Evolutionary conservation across 2,888 invertebrate genomes (phyloP).

Genomic region (Sarcophaga rosellei): DNA sequence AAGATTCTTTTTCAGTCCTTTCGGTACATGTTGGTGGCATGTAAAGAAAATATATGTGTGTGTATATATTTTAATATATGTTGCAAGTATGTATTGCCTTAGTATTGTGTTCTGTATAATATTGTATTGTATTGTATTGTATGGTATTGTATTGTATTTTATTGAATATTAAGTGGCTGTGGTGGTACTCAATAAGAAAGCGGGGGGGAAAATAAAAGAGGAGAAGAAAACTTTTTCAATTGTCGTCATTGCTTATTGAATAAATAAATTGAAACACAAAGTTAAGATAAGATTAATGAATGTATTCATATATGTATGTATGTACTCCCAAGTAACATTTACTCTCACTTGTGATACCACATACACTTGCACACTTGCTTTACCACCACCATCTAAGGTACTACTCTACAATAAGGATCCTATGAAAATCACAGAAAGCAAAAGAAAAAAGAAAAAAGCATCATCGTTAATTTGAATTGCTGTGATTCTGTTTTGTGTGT

Average conservation of each 20-base stretch:
- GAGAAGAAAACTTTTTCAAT: constrained; percentile 60
- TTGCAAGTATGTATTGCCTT: constrained; percentile 30
- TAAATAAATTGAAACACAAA: constrained; percentile 62
- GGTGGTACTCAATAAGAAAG: constrained; percentile 22
- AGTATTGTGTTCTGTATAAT: background rate
- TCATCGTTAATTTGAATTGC: too few relatives aligned
- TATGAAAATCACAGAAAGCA: background rate
- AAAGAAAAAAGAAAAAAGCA: background rate
- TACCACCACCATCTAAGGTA: too few relatives aligned
- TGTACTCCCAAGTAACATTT: too few relatives aligned
- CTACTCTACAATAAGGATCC: background rate
- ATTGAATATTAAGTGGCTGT: constrained; percentile 41
- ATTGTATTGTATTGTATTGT: too few relatives aligned
- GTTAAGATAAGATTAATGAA: constrained; percentile 62
- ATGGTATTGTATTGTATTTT: constrained; percentile 1
- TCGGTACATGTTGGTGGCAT: constrained; percentile 37
- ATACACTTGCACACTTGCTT: too few relatives aligned
- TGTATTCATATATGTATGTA: background rate
- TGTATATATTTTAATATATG: background rate
- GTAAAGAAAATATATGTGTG: constrained; percentile 1
- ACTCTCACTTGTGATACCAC: too few relatives aligned
- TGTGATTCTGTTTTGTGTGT: too few relatives aligned
- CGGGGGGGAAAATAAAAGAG: too few relatives aligned
- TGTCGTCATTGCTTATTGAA: constrained; percentile 65
- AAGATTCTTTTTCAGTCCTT: background rate